Evolutionary conservation across 2,113 vertebrate genomes (phyloP), one percentile per base, ranked within the genome.

Genomic region (Bufo bufo): DNA sequence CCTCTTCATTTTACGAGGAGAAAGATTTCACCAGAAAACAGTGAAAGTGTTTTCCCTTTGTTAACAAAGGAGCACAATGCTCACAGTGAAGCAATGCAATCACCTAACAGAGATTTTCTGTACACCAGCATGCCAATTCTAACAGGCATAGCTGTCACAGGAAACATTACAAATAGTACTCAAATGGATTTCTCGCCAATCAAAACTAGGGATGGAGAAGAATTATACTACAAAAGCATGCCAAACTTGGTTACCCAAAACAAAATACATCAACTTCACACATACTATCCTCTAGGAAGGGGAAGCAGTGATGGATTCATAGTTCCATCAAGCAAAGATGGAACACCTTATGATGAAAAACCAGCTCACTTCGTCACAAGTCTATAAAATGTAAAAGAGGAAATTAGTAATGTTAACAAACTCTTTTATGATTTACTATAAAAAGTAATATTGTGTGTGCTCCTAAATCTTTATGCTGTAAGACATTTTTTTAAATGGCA

Each of bases 141-240:
- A 92, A 94, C 96, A 1, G 97, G 96, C 85, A 95, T 95, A 91
- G 94, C 96, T 0, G 90, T 93, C 59, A 88, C 94, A 0, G 94
- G 95, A 43, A 93, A 94, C 0, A 91, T 93, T 7, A 92, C 94
- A 1, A 93, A 96, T 91, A 96, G 96, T 89, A 96, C 96, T 72
- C 95, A 96, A 92, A 95, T 96, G 88, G 97, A 97, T 87, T 94
- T 96, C 72, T 92, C 94, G 0, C 91, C 94, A 4, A 95, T 97
- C 91, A 98, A 96, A 94, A 95, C 95, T 13, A 92, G 94, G 16
- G 97, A 99, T 23, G 90, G 94, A 3, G 98, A 99, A 0, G 98
- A 99, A 49, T 96, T 98, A 90, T 99, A 98, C 96, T 99, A 98
- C 95, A 99, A 99, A 93, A 99, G 98, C 94, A 99, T 99, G 98